phyloP scores from a whole-genome alignment of 2,888 invertebrate species.

The Drosophila kanekoi region DNA sequence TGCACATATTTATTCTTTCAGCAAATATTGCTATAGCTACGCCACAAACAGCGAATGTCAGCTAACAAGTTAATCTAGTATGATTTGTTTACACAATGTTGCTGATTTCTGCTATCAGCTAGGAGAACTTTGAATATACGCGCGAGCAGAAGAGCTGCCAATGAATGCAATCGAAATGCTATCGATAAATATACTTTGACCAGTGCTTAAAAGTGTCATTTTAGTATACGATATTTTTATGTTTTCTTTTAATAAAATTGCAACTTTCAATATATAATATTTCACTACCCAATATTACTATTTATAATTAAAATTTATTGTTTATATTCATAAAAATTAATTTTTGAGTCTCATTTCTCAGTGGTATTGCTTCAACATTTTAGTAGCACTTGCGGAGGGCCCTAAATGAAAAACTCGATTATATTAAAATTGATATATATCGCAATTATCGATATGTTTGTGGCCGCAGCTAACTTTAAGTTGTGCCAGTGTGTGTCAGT shows the following conservation, averaged over 20 bases:
- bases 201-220: not conserved
- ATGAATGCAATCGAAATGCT: not conserved
- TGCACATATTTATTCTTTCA: slow-evolving; percentile 43
- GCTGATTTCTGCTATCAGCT: slow-evolving; percentile 18
- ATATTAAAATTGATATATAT: slow-evolving; percentile 1
- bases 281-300: too few species aligned
- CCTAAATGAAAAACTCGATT: not conserved
- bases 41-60: slow-evolving; percentile 21
- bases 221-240: not conserved
- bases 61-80: slow-evolving; percentile 23
- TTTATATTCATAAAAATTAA: too few species aligned
- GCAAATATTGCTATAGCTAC: slow-evolving; percentile 37
- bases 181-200: slow-evolving; percentile 13
- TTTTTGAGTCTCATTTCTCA: too few species aligned
- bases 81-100: slow-evolving; percentile 20
- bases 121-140: slow-evolving; percentile 28
- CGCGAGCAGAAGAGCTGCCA: slow-evolving; percentile 11
- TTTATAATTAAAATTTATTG: too few species aligned
- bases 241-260: too few species aligned
- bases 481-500: slow-evolving; percentile 31
- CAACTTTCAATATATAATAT: too few species aligned
- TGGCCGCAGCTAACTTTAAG: slow-evolving; percentile 29
- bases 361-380: too few species aligned
- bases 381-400: not conserved
- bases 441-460: slow-evolving; percentile 16